Percentiles rank a stretch among this genome's conserved stretches.
Evolutionary conservation across 92 coral and sea anemone species (phyloP).

Genomic region (Bergia puertoricense): DNA sequence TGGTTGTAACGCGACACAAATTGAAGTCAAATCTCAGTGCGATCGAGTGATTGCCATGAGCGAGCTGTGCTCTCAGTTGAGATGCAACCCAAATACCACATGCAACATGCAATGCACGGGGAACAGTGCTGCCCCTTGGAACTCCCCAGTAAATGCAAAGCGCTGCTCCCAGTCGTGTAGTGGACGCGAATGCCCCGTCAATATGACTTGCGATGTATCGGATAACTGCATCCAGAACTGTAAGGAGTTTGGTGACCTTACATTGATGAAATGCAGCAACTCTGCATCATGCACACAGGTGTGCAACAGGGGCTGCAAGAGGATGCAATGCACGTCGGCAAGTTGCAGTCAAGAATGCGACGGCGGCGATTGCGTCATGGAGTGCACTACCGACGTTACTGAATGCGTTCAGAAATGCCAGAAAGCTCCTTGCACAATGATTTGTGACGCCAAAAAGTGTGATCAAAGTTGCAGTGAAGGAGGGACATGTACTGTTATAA

Average conservation of each 20-base stretch:
- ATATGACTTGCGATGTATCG: conserved; percentile 27
- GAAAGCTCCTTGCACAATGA: conserved; percentile 15
- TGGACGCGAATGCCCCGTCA: conserved; percentile 5
- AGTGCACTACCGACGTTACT: conserved; percentile 13
- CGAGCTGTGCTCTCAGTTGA: conserved; percentile 8
- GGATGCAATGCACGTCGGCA: conserved; percentile 26
- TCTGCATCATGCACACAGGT: conserved; percentile 36
- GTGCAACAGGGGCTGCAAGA: conserved; percentile 25
- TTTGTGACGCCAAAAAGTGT: conserved; percentile 25
- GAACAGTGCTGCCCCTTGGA: background rate
- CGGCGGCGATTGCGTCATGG: conserved; percentile 26
- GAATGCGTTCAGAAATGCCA: conserved; percentile 20
- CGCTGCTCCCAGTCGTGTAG: conserved; percentile 26
- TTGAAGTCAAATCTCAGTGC: conserved; percentile 9
- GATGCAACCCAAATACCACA: conserved; percentile 16
- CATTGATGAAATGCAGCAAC: conserved; percentile 15
- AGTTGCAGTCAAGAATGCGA: conserved; percentile 28
- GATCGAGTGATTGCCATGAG: background rate
- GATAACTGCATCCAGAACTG: conserved; percentile 27
- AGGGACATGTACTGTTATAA: conserved; percentile 3
- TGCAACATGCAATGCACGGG: conserved; percentile 35
- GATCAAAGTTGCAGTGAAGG: conserved; percentile 13
- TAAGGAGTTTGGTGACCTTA: conserved; percentile 7
- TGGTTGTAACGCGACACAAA: conserved; percentile 20
- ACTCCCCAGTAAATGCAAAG: background rate